A percentile compares a stretch with the other conserved stretches of the same genome.
These are phyloP conservation scores for Holcopasites calliopsidis DNA, from an alignment of 1,140 invertebrate genomes.

Conservation along the genomic window DNA sequence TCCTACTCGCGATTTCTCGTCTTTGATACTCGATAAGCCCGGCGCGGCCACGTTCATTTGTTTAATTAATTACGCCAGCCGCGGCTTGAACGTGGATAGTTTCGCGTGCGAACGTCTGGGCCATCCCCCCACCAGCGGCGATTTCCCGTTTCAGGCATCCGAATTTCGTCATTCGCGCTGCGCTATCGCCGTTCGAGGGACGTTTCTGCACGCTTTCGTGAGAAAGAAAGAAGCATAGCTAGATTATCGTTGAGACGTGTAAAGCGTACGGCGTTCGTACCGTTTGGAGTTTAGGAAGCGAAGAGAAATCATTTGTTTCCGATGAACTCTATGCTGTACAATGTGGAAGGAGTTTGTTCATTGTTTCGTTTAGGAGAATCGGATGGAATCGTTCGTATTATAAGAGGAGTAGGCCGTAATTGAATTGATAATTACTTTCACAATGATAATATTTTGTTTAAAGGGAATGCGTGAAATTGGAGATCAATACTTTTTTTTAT, in stretches of 20 bases:
- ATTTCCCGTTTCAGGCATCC: not conserved
- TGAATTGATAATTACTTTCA: too few species aligned
- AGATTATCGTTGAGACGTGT: not conserved
- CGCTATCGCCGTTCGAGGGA: not conserved
- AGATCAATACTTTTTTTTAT: too few species aligned
- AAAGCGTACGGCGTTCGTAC: not conserved
- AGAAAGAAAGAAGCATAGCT: too few species aligned
- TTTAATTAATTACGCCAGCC: slow-evolving; percentile 54
- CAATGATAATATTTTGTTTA: too few species aligned
- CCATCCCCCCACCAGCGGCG: too few species aligned
- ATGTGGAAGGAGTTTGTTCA: too few species aligned
- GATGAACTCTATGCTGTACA: too few species aligned
- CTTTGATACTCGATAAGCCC: slow-evolving; percentile 58
- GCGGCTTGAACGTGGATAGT: not conserved
- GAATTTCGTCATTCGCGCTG: slow-evolving; percentile 1
- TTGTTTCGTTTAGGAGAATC: too few species aligned
- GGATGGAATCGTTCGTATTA: too few species aligned
- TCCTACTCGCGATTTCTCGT: slow-evolving; percentile 56
- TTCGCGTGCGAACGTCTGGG: not conserved
- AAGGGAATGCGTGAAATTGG: too few species aligned
- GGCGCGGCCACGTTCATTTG: slow-evolving; percentile 36
- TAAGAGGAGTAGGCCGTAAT: too few species aligned
- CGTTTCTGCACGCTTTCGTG: not conserved
- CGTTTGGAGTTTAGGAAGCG: not conserved
- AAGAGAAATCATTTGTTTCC: too few species aligned